Evolutionary conservation across 1,140 invertebrate genomes (phyloP).

Genomic region (Notospermus geniculatus): DNA sequence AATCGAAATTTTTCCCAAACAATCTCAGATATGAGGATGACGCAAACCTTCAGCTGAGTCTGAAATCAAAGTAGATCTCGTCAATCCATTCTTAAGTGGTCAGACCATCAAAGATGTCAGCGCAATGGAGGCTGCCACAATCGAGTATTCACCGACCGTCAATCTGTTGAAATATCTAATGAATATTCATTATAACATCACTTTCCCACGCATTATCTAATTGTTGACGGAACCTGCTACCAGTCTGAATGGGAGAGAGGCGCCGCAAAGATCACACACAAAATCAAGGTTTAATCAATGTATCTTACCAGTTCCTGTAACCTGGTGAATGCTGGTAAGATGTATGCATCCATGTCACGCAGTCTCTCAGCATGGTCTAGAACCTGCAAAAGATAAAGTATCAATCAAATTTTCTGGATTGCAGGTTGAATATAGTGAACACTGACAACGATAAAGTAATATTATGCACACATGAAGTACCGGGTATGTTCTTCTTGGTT

Average conservation of each 20-base stretch:
- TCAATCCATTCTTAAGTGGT: background rate
- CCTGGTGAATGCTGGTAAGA: slow-evolving; percentile 69
- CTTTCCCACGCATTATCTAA: too few species aligned
- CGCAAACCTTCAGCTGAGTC: slow-evolving; percentile 64
- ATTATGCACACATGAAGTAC: too few species aligned
- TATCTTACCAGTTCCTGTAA: slow-evolving; percentile 68
- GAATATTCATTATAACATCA: background rate
- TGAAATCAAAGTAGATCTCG: slow-evolving; percentile 40
- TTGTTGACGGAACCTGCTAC: too few species aligned
- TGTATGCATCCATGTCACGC: slow-evolving; percentile 67
- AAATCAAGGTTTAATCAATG: slow-evolving; percentile 8
- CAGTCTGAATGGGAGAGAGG: too few species aligned
- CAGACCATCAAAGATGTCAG: background rate
- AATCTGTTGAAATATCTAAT: background rate
- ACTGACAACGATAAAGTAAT: too few species aligned
- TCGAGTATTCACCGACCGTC: background rate
- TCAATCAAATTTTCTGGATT: slow-evolving; percentile 1
- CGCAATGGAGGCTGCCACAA: background rate
- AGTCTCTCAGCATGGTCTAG: slow-evolving; percentile 79
- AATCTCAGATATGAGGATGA: slow-evolving; percentile 74
- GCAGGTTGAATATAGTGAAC: too few species aligned
- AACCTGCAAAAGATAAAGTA: slow-evolving; percentile 54
- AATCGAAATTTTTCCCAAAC: slow-evolving; percentile 75
- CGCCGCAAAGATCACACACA: slow-evolving; percentile 41
- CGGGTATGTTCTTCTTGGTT: too few species aligned